These are phyloP conservation scores for Hoplostethus mediterraneus DNA, from an alignment of 2,797 vertebrate genomes.

Conservation along the genomic window DNA sequence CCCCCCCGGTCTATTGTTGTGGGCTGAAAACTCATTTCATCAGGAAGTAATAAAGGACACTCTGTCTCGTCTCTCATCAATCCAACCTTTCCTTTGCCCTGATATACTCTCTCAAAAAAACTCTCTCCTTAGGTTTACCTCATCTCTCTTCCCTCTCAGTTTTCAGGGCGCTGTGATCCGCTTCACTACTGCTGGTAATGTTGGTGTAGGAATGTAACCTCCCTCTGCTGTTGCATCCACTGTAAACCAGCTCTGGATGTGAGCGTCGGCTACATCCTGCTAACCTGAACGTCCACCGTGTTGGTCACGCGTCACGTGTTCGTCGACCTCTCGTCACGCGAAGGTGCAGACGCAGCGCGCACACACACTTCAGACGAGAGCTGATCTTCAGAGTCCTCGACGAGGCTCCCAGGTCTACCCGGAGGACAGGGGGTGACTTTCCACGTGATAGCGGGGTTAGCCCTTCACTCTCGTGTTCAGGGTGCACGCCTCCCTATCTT, in stretches of 20 bases:
- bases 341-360: too few relatives aligned
- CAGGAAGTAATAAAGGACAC: slow-evolving; percentile 46
- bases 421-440: not conserved
- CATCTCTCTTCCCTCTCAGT: too few relatives aligned
- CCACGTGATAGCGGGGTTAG: not conserved
- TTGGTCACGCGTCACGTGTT: too few relatives aligned
- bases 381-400: not conserved
- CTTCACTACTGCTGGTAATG: slow-evolving; percentile 7
- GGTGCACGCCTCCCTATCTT: slow-evolving; percentile 8
- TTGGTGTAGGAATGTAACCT: slow-evolving; percentile 35
- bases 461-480: slow-evolving; percentile 7
- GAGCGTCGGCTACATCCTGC: too few relatives aligned
- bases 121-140: slow-evolving; percentile 39
- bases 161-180: not conserved
- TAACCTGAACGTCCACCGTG: too few relatives aligned
- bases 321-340: too few relatives aligned
- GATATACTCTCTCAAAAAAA: slow-evolving; percentile 58
- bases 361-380: not conserved
- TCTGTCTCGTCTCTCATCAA: not conserved
- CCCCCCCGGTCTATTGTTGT: slow-evolving; percentile 8
- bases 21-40: slow-evolving; percentile 45
- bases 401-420: not conserved
- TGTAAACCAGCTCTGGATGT: too few relatives aligned
- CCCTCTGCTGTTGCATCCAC: not conserved
- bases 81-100: slow-evolving; percentile 44